A percentile compares a stretch with the other conserved stretches of the same genome.
These are phyloP conservation scores for Dinocampus coccinellae DNA, from an alignment of 2,888 invertebrate species.

Conservation along the genomic window DNA sequence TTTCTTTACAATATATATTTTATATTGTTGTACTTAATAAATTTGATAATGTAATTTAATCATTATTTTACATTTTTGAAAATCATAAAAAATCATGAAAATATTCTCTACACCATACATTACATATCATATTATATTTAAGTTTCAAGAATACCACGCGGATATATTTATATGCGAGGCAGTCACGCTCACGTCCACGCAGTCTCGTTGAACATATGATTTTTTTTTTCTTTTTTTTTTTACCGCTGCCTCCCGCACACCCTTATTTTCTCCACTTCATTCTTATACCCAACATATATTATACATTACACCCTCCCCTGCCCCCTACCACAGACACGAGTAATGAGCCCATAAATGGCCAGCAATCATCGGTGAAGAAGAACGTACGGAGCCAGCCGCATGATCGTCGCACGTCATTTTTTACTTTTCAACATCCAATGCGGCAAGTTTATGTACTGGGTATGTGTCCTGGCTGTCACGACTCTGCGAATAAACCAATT, in stretches of 20 bases:
- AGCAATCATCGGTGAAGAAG: conserved; percentile 49
- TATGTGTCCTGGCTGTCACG: conserved; percentile 44
- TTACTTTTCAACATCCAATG: conserved; percentile 39
- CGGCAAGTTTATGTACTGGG: conserved; percentile 53
- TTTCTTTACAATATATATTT: too few relatives aligned
- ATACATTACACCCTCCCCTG: conserved; percentile 34
- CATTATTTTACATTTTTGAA: too few relatives aligned
- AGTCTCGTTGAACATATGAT: conserved; percentile 11
- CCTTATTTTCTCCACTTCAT: conserved; percentile 10
- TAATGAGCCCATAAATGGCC: conserved; percentile 56
- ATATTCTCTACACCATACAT: background rate
- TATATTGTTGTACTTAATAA: too few relatives aligned
- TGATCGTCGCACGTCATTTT: conserved; percentile 37
- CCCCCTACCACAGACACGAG: conserved; percentile 40
- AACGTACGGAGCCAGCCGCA: conserved; percentile 34
- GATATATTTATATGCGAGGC: conserved; percentile 21
- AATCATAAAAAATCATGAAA: too few relatives aligned
- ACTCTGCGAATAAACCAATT: conserved; percentile 47
- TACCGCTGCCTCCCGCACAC: too few relatives aligned
- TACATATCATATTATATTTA: conserved; percentile 6
- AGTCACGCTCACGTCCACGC: conserved; percentile 35
- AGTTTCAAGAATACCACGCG: background rate
- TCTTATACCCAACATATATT: background rate
- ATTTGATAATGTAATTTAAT: too few relatives aligned
- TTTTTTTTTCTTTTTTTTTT: conserved; percentile 14